Evolutionary conservation across 2,113 vertebrate genomes (phyloP), one percentile per base, ranked within the genome.

Genomic region (Ochotona princeps): DNA sequence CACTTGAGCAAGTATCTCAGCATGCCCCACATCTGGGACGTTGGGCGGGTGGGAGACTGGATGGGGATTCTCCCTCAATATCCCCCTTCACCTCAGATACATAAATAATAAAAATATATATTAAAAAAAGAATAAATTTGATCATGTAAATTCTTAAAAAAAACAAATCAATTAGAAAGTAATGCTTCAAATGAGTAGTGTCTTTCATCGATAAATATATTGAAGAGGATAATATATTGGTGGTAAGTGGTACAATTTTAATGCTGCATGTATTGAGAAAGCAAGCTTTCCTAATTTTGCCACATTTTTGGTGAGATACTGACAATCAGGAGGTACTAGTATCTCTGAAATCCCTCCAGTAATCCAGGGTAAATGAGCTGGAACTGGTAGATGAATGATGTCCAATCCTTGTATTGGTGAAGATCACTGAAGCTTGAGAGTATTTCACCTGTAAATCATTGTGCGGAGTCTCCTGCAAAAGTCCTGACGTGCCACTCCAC

Each of bases 241-340:
- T 23, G 11, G 4, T 66, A 30, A 10, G 7, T 51, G 30, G 25
- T 49, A 12, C 54, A 28, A 23, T 65, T 63, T 32, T 38, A 47
- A 69, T 28, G 54, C 25, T 35, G 0, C 63, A 30, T 38, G 12
- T 38, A 73, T 30, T 66, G 3, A 87, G 78, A 87, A 75, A 26
- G 26, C 49, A 17, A 66, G 1, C 8, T 83, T 87, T 94, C 6
- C 38, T 78, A 25, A 8, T 90, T 93, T 80, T 32, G 51, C 44
- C 69, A 23, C 20, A 49, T 89, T 4, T 73, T 83, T 67, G 54
- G 47, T 0, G 70, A 90, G 67, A 65, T 49, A 17, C 0, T 67
- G 73, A 84, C 93, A 90, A 73, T 61, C 49, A 63, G 12, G 63
- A 66, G 30, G 21, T 89, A 86, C 30, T 80, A 69, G 38, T 76